Evolutionary conservation across 2,797 vertebrate genomes (phyloP), one percentile per base, ranked within the genome.

Genomic region (Cirrhinus molitorella): DNA sequence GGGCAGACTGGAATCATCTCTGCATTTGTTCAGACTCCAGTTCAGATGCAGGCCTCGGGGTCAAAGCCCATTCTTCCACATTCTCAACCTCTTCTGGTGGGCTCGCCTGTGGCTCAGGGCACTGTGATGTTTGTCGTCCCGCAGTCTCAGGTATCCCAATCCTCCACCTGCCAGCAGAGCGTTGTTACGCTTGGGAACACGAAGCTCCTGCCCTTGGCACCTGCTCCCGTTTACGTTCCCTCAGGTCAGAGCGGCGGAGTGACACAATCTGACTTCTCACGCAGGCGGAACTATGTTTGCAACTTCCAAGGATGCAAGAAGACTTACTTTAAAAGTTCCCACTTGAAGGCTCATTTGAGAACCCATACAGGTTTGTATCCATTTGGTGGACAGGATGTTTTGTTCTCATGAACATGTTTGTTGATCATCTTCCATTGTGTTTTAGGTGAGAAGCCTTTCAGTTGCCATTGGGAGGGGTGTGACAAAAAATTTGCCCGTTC

Each of bases 271-370:
- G 97, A 99, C 91, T 97, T 98, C 85, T 98, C 96, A 23, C 95
- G 98, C 80, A 92, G 98, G 49, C 95, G 98, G 2, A 99, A 98
- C 90, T 99, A 99, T 0, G 90, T 99, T 45, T 99, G 98, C 84
- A 96, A 89, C 91, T 98, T 98, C 79, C 94, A 96, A 0, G 97
- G 97, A 72, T 99, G 98, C 92, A 96, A 96, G 91, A 99, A 99
- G 92, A 99, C 98, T 0, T 99, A 99, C 90, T 99, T 99, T 92
- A 99, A 99, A 93, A 99, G 98, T 67, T 99, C 98, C 0, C 98
- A 99, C 89, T 96, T 99, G 85, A 99, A 99, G 92, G 98, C 97
- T 66, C 98, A 99, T 87, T 96, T 99, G 78, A 96, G 98, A 87
- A 99, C 97, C 2, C 98, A 99, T 92, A 99, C 98, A 88, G 98